Percentiles rank a stretch among this genome's conserved stretches.
Evolutionary conservation across 2,113 vertebrate genomes (phyloP).

Genomic region (Panthera leo): DNA sequence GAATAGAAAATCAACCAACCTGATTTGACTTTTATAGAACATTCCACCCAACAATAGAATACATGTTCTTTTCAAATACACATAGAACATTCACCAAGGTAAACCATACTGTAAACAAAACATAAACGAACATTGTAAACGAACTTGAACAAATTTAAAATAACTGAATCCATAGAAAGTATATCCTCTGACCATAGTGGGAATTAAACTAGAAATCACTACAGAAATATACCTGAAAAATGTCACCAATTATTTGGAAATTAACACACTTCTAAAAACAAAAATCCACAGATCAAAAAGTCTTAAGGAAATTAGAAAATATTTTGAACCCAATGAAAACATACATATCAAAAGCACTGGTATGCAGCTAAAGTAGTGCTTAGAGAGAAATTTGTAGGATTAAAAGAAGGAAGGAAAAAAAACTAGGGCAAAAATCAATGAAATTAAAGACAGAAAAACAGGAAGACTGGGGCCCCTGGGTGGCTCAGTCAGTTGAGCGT

Average conservation of each 20-base stretch:
- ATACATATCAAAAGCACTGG: background rate
- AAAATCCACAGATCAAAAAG: background rate
- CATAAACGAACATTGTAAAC: background rate
- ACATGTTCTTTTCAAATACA: background rate
- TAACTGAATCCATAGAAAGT: background rate
- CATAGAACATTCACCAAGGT: background rate
- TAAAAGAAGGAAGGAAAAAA: background rate
- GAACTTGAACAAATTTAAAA: slow-evolving; percentile 17
- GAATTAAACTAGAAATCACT: background rate
- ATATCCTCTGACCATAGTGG: background rate
- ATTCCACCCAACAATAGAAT: background rate
- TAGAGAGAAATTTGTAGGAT: background rate
- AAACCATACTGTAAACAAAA: background rate
- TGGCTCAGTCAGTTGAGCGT: no score
- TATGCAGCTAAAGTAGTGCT: background rate
- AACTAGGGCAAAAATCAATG: background rate
- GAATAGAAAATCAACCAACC: background rate
- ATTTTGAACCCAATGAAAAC: slow-evolving; percentile 9
- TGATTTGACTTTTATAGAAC: background rate
- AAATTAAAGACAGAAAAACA: slow-evolving; percentile 18
- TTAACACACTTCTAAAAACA: background rate
- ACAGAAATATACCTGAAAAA: background rate
- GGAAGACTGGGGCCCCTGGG: background rate
- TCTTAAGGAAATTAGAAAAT: background rate
- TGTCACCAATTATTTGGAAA: background rate